Evolutionary conservation across 2,797 vertebrate genomes (phyloP), one percentile per base, ranked within the genome.

Genomic region (Erethizon dorsatum): DNA sequence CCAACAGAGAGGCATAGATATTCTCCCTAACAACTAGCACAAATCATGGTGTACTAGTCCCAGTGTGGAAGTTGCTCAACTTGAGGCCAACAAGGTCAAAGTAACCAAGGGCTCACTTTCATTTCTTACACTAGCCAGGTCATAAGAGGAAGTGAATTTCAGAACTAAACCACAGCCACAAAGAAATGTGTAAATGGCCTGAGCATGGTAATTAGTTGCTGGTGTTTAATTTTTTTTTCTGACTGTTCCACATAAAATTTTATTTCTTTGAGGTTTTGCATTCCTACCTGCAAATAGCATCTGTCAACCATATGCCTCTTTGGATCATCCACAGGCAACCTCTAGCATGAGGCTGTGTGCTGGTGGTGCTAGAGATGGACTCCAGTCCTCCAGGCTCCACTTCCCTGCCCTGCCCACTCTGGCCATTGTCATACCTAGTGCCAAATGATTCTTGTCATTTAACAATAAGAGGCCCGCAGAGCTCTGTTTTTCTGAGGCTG

Each of bases 291-390:
- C 78, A 93, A 95, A 59, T 33, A 95, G 93, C 97, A 95, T 97
- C 82, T 95, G 97, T 93, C 94, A 96, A 56, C 94, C 95, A 96
- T 54, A 90, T 94, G 94, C 12, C 24, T 77, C 78, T 87, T 54
- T 65, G 45, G 28, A 28, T 88, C 77, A 33, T 26, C 67, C 14
- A 56, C 54, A n/a, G n/a, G 59, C 57, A 73, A 89, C 45, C 20
- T 73, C 52, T 2, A 89, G 41, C 2, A 0, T 13, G 77, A 75
- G 61, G 22, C 87, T 82, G 20, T 18, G 26, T 18, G 54, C 26
- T 0, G 54, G 56, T 41, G 88, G 37, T 41, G 18, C 2, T 1
- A 9, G 15, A 37, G 31, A 54, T 45, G n/a, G 73, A 79, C 45
- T 56, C 24, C 4, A n/a, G n/a, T 57, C 14, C 37, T 69, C 73